Evolutionary conservation across 2,113 vertebrate genomes (phyloP).

Genomic region (Ariopsis seemanni): DNA sequence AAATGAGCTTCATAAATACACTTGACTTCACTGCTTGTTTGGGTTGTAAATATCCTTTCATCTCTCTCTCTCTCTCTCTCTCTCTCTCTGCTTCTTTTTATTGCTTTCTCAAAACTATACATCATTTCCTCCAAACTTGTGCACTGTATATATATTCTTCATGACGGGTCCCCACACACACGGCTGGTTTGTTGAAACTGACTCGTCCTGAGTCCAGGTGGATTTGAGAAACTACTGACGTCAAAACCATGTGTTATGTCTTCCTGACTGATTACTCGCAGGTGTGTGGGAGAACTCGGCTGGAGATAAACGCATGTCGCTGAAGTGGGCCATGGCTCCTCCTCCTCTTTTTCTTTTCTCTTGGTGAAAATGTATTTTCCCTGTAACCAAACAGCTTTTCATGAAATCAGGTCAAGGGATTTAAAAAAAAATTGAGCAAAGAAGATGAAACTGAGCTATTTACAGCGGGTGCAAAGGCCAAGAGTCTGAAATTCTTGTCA

Average conservation of each 20-base stretch:
- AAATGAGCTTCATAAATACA: constrained; percentile 22
- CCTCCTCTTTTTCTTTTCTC: background rate
- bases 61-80: background rate
- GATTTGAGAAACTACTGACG: background rate
- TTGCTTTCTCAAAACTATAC: background rate
- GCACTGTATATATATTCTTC: background rate
- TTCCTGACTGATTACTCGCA: too few species aligned
- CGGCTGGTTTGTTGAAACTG: background rate
- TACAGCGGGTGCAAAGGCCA: background rate
- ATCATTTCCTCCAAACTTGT: background rate
- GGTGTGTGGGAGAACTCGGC: too few species aligned
- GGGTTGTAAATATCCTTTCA: constrained; percentile 2
- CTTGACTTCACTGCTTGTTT: constrained; percentile 7
- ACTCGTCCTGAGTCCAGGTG: background rate
- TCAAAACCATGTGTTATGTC: background rate
- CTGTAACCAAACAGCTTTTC: background rate
- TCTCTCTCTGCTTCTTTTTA: background rate
- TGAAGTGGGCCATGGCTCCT: background rate
- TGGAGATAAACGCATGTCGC: background rate
- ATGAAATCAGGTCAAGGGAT: background rate
- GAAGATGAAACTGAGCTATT: background rate
- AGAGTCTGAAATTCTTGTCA: background rate
- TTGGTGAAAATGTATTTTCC: background rate
- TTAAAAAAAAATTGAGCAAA: background rate
- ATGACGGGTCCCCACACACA: background rate